Base-by-base conservation (phyloP, 2,888 invertebrate species). In the Cataglyphis livida region DNA sequence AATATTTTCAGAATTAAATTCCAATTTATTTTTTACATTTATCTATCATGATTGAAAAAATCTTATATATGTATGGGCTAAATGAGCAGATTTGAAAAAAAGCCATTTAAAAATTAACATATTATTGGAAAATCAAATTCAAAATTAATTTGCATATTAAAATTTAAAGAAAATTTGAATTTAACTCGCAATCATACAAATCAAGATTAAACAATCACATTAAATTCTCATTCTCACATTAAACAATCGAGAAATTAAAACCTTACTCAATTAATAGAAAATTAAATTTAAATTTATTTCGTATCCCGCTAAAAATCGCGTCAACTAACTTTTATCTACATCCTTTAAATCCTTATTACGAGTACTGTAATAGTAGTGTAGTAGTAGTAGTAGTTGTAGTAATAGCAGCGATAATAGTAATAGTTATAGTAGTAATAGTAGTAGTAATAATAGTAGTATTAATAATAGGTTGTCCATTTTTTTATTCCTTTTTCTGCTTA, bases 321-420 rank as follows among this genome's bases (percentile, higher is more conserved):
- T 91, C 89, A 91, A 91, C 91, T 91, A 92, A 97, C 96, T 90
- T 76, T 76, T 88, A 79, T 76, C 87, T 90, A 87, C 86, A 87
- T 89, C 88, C 89, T 90, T 91, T 89, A 91, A 91, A 91, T 91
- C 83, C 89, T 93, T 92, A 91, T 93, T 93, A 92, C 92, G 91
- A 92, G 90, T 93, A 93, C 91, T 89, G 91, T 90, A 88, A 79
- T 89, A 89, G 85, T 90, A 84, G 73, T 62, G 82, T 85, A 84
- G 78, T 79, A 86, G 71, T 73, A 87, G 68, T 64, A 83, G 84
- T 86, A 85, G 38, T 81, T 83, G 68, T 86, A 82, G 62, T 75
- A 71, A 64, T 88, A 85, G 68, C 74, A 85, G 81, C 61, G 44
- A 64, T 83, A 81, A 57, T 70, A 64, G 89, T 88, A 87, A 88